Conservation (phyloP, 2,797 vertebrate species). For the Podarcis siculus region DNA sequence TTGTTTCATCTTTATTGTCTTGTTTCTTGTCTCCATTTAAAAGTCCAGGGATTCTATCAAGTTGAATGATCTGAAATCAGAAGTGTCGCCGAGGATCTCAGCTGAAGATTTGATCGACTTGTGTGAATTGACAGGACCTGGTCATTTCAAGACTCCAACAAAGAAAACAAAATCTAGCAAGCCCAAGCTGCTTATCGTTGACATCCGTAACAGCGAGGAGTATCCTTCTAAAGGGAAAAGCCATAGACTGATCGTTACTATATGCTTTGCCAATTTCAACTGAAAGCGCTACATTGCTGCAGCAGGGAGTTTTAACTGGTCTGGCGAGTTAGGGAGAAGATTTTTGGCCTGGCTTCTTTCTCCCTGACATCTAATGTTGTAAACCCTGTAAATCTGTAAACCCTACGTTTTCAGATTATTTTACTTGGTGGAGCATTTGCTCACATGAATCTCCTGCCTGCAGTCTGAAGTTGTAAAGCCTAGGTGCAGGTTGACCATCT, state of each 20-base stretch:
- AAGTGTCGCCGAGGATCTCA: constrained; percentile 93
- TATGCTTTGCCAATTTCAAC: background rate
- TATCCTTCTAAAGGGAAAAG: constrained; percentile 85
- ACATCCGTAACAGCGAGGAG: constrained; percentile 93
- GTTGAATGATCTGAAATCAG: constrained; percentile 92
- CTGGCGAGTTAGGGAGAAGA: background rate
- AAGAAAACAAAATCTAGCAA: constrained; percentile 90
- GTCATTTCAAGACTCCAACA: constrained; percentile 82
- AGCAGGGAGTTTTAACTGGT: background rate
- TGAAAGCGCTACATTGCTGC: background rate
- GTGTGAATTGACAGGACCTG: constrained; percentile 87
- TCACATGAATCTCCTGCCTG: background rate
- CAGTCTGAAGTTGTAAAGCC: background rate
- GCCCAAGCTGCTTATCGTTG: constrained; percentile 94
- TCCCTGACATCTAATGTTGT: background rate
- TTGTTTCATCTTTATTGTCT: constrained; percentile 35
- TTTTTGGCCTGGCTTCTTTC: background rate
- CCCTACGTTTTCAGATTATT: background rate
- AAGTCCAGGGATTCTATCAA: constrained; percentile 93
- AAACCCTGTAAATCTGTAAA: no score
- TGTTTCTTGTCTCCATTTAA: constrained; percentile 44
- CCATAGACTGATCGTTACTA: background rate
- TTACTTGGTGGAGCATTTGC: background rate
- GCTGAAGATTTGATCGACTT: constrained; percentile 96
- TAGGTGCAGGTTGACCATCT: background rate